These are phyloP conservation scores for Drosophila basisetae DNA, from an alignment of 2,888 invertebrate species.

Conservation along the genomic window DNA sequence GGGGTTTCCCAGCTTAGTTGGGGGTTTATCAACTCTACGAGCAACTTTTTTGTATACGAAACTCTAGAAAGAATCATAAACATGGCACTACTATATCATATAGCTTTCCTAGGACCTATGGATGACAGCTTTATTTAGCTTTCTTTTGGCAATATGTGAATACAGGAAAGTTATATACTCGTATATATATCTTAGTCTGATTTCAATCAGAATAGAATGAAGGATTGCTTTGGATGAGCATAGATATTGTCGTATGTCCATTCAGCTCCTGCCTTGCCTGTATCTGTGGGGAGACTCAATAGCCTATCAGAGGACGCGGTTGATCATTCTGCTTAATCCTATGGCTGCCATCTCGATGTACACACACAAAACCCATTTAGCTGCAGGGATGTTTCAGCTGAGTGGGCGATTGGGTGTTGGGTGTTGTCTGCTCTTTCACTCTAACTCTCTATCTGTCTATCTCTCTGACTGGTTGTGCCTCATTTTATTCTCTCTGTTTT, in stretches of 20 bases:
- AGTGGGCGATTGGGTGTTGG: conserved; percentile 5
- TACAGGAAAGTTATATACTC: no score
- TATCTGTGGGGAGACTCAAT: neutral
- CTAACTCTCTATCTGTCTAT: neutral
- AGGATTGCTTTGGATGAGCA: neutral
- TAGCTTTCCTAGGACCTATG: neutral
- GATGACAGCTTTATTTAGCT: neutral
- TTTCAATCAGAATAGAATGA: neutral
- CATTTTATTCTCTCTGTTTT: neutral
- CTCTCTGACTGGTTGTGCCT: neutral
- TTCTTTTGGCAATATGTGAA: neutral
- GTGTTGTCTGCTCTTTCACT: no score
- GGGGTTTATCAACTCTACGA: neutral
- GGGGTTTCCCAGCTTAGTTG: neutral
- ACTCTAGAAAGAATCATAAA: neutral
- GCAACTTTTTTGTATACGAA: neutral
- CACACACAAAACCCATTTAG: neutral
- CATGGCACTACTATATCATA: neutral
- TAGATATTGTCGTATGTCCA: neutral
- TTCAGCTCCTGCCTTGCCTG: neutral
- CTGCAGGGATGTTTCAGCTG: conserved; percentile 35
- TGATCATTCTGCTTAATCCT: conserved; percentile 9
- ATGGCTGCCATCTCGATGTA: conserved; percentile 41
- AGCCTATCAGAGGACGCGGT: conserved; percentile 36
- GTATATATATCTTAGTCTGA: neutral